These are phyloP conservation scores for Polyommatus icarus DNA, from an alignment of 2,888 invertebrate species.

Conservation along the genomic window DNA sequence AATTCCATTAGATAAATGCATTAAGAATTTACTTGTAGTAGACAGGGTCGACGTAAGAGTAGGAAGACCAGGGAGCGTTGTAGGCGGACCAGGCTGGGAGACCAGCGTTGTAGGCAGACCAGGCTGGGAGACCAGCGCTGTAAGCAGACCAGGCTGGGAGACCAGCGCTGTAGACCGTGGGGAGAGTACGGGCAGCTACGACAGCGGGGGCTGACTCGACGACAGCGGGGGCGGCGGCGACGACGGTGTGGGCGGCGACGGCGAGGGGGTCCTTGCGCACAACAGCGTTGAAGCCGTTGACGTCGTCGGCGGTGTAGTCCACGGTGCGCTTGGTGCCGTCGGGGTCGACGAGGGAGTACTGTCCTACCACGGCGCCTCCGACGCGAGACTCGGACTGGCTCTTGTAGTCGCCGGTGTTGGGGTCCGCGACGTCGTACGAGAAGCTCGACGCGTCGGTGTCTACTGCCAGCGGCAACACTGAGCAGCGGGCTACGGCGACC, in stretches of 20 bases:
- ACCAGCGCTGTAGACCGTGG: slow-evolving; percentile 43
- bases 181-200: slow-evolving; percentile 43
- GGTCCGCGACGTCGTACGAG: slow-evolving; percentile 78
- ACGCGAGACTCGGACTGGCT: slow-evolving; percentile 44
- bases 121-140: slow-evolving; percentile 40
- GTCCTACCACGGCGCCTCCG: slow-evolving; percentile 60
- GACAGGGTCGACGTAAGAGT: slow-evolving; percentile 14
- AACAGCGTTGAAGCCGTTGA: slow-evolving; percentile 73
- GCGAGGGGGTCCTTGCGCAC: slow-evolving; percentile 55
- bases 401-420: slow-evolving; percentile 79
- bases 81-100: slow-evolving; percentile 30
- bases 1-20: neutral
- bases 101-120: slow-evolving; percentile 25
- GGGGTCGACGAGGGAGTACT: slow-evolving; percentile 63
- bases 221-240: slow-evolving; percentile 41
- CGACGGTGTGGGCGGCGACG: slow-evolving; percentile 40
- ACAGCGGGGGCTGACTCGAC: slow-evolving; percentile 47
- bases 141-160: slow-evolving; percentile 35
- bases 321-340: slow-evolving; percentile 66
- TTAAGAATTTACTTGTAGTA: slow-evolving; percentile 21
- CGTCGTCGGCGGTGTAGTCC: slow-evolving; percentile 65
- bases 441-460: slow-evolving; percentile 67
- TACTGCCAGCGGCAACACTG: slow-evolving; percentile 70
- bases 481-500: slow-evolving; percentile 63
- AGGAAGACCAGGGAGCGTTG: slow-evolving; percentile 25